Conservation (phyloP, 2,797 vertebrate species). For the Rhabdophis nuchalis region DNA sequence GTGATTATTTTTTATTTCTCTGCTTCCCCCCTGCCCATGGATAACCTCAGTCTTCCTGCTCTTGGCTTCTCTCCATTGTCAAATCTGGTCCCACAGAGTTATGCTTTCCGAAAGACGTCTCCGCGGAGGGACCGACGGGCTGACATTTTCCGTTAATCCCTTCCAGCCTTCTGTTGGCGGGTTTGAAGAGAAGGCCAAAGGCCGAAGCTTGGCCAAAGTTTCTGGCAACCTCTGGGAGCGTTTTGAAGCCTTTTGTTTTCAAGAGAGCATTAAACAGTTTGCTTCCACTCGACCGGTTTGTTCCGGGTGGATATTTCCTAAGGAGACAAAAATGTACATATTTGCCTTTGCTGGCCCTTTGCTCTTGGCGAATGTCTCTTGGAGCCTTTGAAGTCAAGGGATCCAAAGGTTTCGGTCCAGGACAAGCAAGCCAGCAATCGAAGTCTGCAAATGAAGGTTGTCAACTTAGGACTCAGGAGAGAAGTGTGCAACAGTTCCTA, state of each 20-base stretch:
- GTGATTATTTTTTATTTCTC: background rate
- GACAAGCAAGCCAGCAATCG: background rate
- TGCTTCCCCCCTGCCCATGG: background rate
- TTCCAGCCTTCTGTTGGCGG: background rate
- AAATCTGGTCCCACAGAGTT: background rate
- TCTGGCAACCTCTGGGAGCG: background rate
- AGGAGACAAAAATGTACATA: rapidly evolving
- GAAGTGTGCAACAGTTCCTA: too few species aligned
- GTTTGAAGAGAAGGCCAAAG: background rate
- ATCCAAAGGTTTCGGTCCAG: background rate
- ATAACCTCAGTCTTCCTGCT: background rate
- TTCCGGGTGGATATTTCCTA: conserved; percentile 30
- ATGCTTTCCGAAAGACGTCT: background rate
- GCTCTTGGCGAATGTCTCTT: background rate
- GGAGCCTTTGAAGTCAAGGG: background rate
- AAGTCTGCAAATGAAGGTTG: background rate
- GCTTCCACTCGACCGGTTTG: conserved; percentile 1
- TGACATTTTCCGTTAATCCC: background rate
- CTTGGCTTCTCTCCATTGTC: background rate
- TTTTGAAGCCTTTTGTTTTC: background rate
- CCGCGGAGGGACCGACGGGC: background rate
- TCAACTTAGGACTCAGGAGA: background rate
- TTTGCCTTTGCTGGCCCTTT: background rate
- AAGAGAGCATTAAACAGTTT: background rate
- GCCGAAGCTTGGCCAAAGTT: background rate